These are phyloP conservation scores for Bimastos eiseni DNA, from an alignment of 2,888 invertebrate genomes.

Conservation along the genomic window DNA sequence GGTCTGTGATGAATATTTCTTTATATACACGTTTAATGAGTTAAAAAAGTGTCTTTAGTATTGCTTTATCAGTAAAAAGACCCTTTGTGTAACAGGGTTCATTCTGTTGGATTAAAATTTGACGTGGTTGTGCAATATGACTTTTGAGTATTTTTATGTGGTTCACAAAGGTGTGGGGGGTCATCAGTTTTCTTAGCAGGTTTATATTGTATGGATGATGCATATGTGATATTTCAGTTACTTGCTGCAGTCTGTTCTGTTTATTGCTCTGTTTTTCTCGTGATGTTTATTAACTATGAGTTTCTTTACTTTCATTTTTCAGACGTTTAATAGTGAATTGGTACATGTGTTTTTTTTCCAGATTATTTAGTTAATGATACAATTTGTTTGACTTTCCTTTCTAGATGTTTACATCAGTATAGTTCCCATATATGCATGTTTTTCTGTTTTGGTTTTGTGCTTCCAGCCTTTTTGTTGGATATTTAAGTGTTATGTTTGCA, in stretches of 20 bases:
- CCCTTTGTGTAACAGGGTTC: background rate
- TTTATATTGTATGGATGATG: background rate
- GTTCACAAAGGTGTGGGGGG: background rate
- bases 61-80: background rate
- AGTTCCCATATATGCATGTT: background rate
- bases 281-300: background rate
- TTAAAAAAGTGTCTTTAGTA: background rate
- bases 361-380: background rate
- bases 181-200: background rate
- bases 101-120: background rate
- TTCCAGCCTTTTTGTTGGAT: background rate
- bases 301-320: background rate
- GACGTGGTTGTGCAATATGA: background rate
- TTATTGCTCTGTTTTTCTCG: background rate
- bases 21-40: background rate
- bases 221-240: background rate
- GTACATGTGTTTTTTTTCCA: background rate
- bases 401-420: background rate
- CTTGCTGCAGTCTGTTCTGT: slow-evolving; percentile 1
- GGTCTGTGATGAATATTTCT: background rate
- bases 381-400: background rate
- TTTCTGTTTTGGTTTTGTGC: slow-evolving; percentile 1
- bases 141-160: background rate
- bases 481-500: slow-evolving; percentile 15
- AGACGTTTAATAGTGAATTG: background rate